A percentile compares a stretch with the other conserved stretches of the same genome.
phyloP scores from a whole-genome alignment of 2,113 vertebrate genomes.

The Myrmecobius fasciatus region DNA sequence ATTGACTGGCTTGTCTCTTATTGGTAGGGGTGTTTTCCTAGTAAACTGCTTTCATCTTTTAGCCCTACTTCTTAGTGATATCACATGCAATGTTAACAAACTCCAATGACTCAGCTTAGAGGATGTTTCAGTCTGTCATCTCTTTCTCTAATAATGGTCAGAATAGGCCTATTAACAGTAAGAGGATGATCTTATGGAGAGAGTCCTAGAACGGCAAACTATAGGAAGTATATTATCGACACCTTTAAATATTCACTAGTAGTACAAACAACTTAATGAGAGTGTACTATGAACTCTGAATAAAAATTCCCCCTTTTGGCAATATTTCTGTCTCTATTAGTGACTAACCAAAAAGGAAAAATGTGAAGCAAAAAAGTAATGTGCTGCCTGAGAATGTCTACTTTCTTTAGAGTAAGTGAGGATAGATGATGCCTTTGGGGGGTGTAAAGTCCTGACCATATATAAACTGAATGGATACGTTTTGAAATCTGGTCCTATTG shows the following conservation, averaged over 20 bases:
- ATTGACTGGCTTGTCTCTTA: not conserved
- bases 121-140: not conserved
- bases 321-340: not conserved
- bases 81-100: not conserved
- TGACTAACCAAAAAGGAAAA: too few relatives aligned
- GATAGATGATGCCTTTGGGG: not conserved
- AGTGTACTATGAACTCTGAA: not conserved
- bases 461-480: not conserved
- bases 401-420: not conserved
- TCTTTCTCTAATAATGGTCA: not conserved
- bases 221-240: not conserved
- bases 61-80: not conserved
- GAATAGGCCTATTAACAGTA: not conserved
- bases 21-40: not conserved
- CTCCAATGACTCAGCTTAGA: not conserved
- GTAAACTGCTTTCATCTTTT: not conserved
- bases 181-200: too few relatives aligned
- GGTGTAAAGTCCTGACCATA: not conserved
- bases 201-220: not conserved
- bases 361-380: too few relatives aligned
- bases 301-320: not conserved
- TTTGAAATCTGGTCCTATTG: not conserved
- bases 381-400: too few relatives aligned
- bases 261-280: not conserved
- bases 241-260: not conserved